Evolutionary conservation across 2,113 vertebrate species (phyloP).

Genomic region (Myxocyprinus asiaticus): DNA sequence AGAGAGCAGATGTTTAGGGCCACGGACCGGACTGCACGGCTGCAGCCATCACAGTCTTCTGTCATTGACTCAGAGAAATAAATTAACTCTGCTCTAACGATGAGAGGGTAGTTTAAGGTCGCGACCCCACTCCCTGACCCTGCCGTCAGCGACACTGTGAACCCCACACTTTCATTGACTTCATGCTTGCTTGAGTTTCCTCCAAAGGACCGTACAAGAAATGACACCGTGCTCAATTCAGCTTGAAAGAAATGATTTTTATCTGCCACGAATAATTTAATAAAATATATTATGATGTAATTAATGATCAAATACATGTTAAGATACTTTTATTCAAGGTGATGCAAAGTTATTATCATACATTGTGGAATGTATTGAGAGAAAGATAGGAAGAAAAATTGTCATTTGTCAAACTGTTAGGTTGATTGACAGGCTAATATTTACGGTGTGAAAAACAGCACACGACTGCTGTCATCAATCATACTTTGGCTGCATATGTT

Average conservation of each 20-base stretch:
- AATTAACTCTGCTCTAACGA: constrained; percentile 55
- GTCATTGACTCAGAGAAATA: constrained; percentile 55
- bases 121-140: constrained; percentile 62
- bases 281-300: constrained; percentile 31
- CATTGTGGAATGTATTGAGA: neutral
- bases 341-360: no score
- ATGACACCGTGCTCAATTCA: constrained; percentile 4
- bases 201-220: constrained; percentile 29
- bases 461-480: constrained; percentile 12
- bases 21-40: constrained; percentile 51
- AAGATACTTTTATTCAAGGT: no score
- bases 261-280: constrained; percentile 19
- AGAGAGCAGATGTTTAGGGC: constrained; percentile 64
- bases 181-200: constrained; percentile 43
- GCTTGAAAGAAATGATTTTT: constrained; percentile 4
- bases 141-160: constrained; percentile 68
- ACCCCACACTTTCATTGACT: constrained; percentile 70
- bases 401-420: neutral
- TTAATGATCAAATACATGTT: neutral
- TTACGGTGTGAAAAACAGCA: neutral
- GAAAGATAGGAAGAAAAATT: neutral
- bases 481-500: neutral
- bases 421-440: constrained; percentile 41
- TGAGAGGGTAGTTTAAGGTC: constrained; percentile 62
- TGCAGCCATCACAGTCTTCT: constrained; percentile 25